Evolutionary conservation across 64 coral and sea anemone genomes (phyloP).

Genomic region (Montipora capricornis): DNA sequence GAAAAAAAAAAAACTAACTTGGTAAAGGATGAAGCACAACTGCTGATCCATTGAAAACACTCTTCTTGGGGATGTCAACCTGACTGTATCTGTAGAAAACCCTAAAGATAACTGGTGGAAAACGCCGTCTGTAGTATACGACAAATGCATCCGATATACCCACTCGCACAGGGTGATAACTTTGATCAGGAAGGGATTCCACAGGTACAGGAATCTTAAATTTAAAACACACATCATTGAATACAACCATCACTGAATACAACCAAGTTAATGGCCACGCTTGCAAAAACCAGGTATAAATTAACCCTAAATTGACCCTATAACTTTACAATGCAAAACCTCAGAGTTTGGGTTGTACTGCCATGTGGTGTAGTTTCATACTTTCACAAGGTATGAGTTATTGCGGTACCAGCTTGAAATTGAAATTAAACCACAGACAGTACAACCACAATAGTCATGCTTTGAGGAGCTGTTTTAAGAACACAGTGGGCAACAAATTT

Average conservation of each 20-base stretch:
- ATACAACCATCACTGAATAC: background rate
- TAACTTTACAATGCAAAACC: too few species aligned
- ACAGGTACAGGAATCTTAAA: slow-evolving; percentile 50
- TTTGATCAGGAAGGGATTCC: background rate
- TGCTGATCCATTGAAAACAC: background rate
- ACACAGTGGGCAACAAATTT: too few species aligned
- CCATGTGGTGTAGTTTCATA: too few species aligned
- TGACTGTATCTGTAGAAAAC: slow-evolving; percentile 57
- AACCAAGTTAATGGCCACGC: background rate
- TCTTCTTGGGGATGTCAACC: slow-evolving; percentile 35
- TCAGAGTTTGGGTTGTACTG: too few species aligned
- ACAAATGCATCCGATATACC: slow-evolving; percentile 73
- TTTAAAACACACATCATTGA: background rate
- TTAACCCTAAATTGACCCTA: too few species aligned
- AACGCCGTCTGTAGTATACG: too few species aligned
- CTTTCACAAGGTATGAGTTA: too few species aligned
- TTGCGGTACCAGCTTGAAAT: too few species aligned
- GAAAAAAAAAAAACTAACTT: slow-evolving; percentile 41
- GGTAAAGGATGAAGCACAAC: slow-evolving; percentile 40
- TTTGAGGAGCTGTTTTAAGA: too few species aligned
- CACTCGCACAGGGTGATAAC: slow-evolving; percentile 56
- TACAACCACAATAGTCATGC: too few species aligned
- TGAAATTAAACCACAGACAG: too few species aligned
- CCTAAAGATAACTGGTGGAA: background rate
- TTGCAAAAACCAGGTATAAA: too few species aligned